These are phyloP conservation scores for Fukomys damarensis DNA, from an alignment of 2,113 vertebrate genomes.

Conservation along the genomic window DNA sequence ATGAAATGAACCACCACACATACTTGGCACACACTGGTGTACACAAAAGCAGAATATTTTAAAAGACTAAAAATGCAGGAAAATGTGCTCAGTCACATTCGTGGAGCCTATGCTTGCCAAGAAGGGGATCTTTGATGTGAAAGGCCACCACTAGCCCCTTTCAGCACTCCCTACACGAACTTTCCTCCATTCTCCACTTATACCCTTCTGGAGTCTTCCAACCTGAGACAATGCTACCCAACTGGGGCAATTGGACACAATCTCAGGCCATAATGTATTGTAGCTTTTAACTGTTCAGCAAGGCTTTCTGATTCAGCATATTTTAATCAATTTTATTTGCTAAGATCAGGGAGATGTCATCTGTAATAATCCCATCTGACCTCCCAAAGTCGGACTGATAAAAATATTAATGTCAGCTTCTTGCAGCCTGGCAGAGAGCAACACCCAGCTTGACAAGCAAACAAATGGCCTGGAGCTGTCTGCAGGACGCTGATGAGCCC, in stretches of 20 bases:
- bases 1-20: neutral
- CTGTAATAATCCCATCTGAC: conserved; percentile 83
- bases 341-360: conserved; percentile 79
- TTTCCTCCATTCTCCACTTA: neutral
- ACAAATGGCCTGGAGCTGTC: conserved; percentile 78
- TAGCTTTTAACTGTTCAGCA: conserved; percentile 65
- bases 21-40: neutral
- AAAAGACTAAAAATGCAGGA: neutral
- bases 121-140: neutral
- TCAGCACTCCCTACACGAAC: neutral
- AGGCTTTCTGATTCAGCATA: conserved; percentile 71
- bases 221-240: conserved; percentile 47
- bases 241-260: conserved; percentile 37
- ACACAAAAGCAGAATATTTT: neutral
- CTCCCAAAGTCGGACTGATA: conserved; percentile 79
- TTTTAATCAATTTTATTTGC: conserved; percentile 84
- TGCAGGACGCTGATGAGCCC: conserved; percentile 75
- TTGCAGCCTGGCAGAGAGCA: conserved; percentile 69
- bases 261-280: conserved; percentile 63
- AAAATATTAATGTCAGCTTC: conserved; percentile 83
- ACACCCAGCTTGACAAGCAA: conserved; percentile 80
- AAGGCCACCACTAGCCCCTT: neutral
- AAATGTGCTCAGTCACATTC: neutral
- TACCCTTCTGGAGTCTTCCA: neutral
- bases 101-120: neutral